Conservation (phyloP, 2,113 vertebrate species). For the Alosa alosa region DNA sequence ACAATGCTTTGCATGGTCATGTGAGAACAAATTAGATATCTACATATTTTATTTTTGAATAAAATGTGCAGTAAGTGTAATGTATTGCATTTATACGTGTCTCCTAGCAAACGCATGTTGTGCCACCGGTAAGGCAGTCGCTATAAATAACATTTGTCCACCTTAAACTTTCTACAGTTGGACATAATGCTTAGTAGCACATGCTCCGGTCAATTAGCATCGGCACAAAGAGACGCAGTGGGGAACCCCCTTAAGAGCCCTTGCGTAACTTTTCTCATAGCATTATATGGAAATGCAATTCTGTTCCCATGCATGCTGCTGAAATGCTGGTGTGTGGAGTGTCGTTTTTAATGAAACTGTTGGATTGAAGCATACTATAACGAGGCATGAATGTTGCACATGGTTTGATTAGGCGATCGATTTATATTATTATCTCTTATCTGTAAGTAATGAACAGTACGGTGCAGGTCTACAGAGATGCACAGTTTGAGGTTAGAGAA, state of each 20-base stretch:
- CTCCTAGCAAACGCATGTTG: background rate
- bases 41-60: background rate
- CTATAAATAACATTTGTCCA: slow-evolving; percentile 31
- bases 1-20: background rate
- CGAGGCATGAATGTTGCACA: background rate
- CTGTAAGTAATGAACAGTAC: background rate
- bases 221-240: slow-evolving; percentile 3
- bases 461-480: background rate
- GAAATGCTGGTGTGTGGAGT: background rate
- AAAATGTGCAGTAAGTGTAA: background rate
- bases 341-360: background rate
- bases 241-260: slow-evolving; percentile 16
- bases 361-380: background rate
- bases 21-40: background rate
- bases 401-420: background rate
- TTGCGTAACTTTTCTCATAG: background rate
- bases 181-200: slow-evolving; percentile 36
- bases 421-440: background rate
- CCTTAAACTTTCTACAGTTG: slow-evolving; percentile 19
- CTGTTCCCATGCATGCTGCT: background rate
- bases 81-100: background rate
- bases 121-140: background rate
- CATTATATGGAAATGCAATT: background rate
- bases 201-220: slow-evolving; percentile 35
- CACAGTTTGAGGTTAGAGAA: background rate